Evolutionary conservation across 2,113 vertebrate genomes (phyloP).

Genomic region (Charina bottae): DNA sequence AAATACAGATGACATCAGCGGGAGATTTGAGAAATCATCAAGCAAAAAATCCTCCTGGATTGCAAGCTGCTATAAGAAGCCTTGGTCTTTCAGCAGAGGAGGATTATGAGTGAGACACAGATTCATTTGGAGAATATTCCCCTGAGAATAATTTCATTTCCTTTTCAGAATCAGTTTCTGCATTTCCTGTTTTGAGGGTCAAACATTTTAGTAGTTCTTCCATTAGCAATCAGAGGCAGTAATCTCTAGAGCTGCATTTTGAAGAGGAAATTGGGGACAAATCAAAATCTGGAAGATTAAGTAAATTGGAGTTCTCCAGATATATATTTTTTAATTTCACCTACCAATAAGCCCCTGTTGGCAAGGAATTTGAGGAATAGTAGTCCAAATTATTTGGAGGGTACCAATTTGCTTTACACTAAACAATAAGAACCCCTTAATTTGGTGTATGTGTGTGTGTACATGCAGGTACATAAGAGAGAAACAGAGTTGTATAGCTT

Average conservation of each 20-base stretch:
- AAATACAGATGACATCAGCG: conserved; percentile 1
- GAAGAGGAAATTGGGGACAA: neutral
- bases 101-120: neutral
- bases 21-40: neutral
- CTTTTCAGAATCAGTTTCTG: neutral
- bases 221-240: neutral
- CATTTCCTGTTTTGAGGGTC: neutral
- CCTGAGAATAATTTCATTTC: neutral
- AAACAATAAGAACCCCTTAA: neutral
- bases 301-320: neutral
- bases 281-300: neutral
- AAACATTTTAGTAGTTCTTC: neutral
- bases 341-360: neutral
- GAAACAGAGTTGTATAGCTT: neutral
- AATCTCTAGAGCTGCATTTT: neutral
- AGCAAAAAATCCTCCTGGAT: neutral
- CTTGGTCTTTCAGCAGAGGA: neutral
- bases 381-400: neutral
- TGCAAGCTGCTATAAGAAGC: neutral
- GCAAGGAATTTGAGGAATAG: neutral
- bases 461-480: neutral
- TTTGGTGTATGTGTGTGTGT: neutral
- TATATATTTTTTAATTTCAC: neutral
- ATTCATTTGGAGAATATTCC: neutral
- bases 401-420: neutral